phyloP scores from a whole-genome alignment of 2,888 invertebrate species.

The Synergus japonicus region DNA sequence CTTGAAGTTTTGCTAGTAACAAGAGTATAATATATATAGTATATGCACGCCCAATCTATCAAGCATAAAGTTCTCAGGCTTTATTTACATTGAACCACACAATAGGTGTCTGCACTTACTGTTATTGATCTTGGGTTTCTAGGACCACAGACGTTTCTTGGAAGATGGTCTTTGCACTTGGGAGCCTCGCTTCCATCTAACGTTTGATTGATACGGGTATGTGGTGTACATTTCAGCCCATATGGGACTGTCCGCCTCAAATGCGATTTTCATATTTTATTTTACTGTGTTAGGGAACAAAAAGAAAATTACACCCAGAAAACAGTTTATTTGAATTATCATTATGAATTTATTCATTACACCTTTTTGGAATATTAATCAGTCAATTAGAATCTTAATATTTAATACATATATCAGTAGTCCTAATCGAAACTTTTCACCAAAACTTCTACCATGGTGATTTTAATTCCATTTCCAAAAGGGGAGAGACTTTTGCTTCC shows the following conservation, averaged over 20 bases:
- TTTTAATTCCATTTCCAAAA: not conserved
- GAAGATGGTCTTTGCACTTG: not conserved
- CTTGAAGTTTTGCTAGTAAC: too few relatives aligned
- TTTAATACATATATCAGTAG: too few relatives aligned
- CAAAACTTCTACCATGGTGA: too few relatives aligned
- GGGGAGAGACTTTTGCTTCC: not conserved
- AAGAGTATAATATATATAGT: too few relatives aligned
- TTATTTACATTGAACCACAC: conserved; percentile 25
- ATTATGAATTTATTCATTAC: too few relatives aligned
- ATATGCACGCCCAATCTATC: too few relatives aligned
- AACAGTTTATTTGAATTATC: too few relatives aligned
- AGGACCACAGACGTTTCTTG: not conserved
- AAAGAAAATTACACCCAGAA: too few relatives aligned
- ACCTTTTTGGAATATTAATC: too few relatives aligned
- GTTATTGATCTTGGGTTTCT: not conserved
- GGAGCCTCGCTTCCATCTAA: not conserved
- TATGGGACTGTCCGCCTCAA: conserved; percentile 43
- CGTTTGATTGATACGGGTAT: too few relatives aligned
- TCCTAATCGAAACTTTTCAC: too few relatives aligned
- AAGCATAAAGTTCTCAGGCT: not conserved
- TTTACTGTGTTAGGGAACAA: not conserved
- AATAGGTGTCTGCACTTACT: not conserved
- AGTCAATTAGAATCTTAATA: too few relatives aligned
- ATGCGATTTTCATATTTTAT: conserved; percentile 36
- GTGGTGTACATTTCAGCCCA: conserved; percentile 15